Conservation (phyloP, 2,113 vertebrate species). For the Hirundichthys speculiger region DNA sequence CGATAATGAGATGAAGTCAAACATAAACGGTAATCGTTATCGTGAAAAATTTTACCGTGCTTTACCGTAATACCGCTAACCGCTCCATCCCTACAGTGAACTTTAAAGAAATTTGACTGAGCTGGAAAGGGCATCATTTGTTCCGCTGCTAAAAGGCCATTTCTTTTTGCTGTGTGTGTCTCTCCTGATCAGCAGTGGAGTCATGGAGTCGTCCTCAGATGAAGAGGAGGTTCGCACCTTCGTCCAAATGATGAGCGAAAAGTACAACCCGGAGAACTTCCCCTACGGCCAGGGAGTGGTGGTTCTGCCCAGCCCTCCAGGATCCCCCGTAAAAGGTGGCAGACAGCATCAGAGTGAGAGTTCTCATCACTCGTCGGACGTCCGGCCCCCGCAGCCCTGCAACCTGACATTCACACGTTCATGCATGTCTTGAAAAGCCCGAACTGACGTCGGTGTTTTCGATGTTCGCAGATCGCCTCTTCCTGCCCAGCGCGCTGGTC, state of each 20-base stretch:
- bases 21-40: too few species aligned
- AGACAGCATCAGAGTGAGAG: too few species aligned
- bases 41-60: too few species aligned
- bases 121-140: not conserved
- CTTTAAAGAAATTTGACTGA: too few species aligned
- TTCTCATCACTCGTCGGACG: not conserved
- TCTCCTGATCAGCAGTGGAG: constrained; percentile 50
- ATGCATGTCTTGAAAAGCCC: too few species aligned
- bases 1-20: too few species aligned
- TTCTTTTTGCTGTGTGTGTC: not conserved
- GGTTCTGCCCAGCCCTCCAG: constrained; percentile 89
- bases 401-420: too few species aligned
- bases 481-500: constrained; percentile 91
- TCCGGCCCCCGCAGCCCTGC: not conserved
- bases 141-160: not conserved
- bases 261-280: constrained; percentile 97
- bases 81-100: too few species aligned
- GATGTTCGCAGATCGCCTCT: constrained; percentile 86
- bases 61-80: too few species aligned
- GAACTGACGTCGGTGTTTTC: not conserved
- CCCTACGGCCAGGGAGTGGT: constrained; percentile 93
- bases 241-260: constrained; percentile 94
- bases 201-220: constrained; percentile 85
- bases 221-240: constrained; percentile 90
- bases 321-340: constrained; percentile 97